Evolutionary conservation across 2,888 invertebrate species (phyloP), one percentile per base, ranked within the genome.

Genomic region (Ormyrus thymus): DNA sequence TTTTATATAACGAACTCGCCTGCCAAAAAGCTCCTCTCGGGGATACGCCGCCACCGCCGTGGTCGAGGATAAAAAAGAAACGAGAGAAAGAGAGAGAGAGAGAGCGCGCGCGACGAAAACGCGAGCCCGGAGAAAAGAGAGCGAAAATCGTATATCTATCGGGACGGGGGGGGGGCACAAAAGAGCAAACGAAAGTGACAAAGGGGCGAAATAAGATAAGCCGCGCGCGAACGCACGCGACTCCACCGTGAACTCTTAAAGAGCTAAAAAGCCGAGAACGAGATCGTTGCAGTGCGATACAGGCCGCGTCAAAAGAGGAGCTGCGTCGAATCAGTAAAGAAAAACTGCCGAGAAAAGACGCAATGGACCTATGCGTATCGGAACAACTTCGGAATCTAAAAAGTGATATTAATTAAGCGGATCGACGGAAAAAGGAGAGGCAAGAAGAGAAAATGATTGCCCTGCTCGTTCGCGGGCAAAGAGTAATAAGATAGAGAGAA

Each of bases 1-100:
- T 86, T 86, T 86, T 86, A 80, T 75, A 66, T 84, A 86, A 86
- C 83, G 84, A 86, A 83, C 82, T 83, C 74, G 78, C 75, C 76
- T 79, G 80, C 80, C 82, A 76, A 81, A 84, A 84, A 72, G 80
- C 80, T 79, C 79, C 43, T 65, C 55, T 75, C 66, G 81, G 78
- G 82, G 50, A 69, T 66, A 79, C 68, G 58, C 45, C 56, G 64
- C 15, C 50, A 73, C 1, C 29, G 46, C 45, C 66, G 51, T 53
- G 29, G 64, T 11, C 51, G 65, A 43, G 69, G 66, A 46, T 71
- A 53, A 77, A 74, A 70, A 51, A 45, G 59, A 73, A 29, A 13
- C 15, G 46, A 43, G 70, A 51, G 11, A 51, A 76, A 79, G 58
- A 78, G 55, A n/a, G 15, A 55, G 62, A 68, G 43, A 66, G 46